Evolutionary conservation across 1,140 invertebrate species (phyloP).

Genomic region (Leptopilina clavipes): DNA sequence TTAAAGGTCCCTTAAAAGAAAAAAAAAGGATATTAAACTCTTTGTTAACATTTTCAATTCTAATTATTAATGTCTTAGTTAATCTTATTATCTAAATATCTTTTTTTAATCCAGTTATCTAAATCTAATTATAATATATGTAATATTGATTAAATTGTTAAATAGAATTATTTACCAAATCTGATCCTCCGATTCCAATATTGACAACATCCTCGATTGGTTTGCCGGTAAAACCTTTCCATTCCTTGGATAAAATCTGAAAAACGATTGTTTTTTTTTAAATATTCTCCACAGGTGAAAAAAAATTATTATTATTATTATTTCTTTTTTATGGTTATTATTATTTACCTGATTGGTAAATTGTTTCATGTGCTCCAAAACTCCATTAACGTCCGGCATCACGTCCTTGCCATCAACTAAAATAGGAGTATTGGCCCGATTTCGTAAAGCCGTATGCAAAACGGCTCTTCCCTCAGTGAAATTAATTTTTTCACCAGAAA

Average conservation of each 20-base stretch:
- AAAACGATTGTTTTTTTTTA: conserved; percentile 49
- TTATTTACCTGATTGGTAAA: conserved; percentile 85
- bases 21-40: conserved; percentile 33
- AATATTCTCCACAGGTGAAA: conserved; percentile 35
- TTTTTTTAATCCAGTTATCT: too few species aligned
- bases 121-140: too few species aligned
- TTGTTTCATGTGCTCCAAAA: conserved; percentile 95
- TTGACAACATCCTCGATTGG: conserved; percentile 98
- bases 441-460: conserved; percentile 94
- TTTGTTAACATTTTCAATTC: neutral
- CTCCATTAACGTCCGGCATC: conserved; percentile 93
- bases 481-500: conserved; percentile 96
- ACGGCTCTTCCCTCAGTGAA: conserved; percentile 98
- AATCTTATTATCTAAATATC: neutral
- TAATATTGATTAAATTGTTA: too few species aligned
- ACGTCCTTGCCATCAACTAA: conserved; percentile 93
- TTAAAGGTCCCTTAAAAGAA: conserved; percentile 88
- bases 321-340: conserved; percentile 12
- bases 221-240: conserved; percentile 95
- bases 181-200: conserved; percentile 99
- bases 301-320: neutral
- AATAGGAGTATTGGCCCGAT: conserved; percentile 86
- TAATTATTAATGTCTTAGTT: conserved; percentile 20
- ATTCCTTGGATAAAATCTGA: conserved; percentile 81
- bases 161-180: conserved; percentile 86